These are phyloP conservation scores for Stegostoma tigrinum DNA, from an alignment of 2,113 vertebrate genomes.

Conservation along the genomic window DNA sequence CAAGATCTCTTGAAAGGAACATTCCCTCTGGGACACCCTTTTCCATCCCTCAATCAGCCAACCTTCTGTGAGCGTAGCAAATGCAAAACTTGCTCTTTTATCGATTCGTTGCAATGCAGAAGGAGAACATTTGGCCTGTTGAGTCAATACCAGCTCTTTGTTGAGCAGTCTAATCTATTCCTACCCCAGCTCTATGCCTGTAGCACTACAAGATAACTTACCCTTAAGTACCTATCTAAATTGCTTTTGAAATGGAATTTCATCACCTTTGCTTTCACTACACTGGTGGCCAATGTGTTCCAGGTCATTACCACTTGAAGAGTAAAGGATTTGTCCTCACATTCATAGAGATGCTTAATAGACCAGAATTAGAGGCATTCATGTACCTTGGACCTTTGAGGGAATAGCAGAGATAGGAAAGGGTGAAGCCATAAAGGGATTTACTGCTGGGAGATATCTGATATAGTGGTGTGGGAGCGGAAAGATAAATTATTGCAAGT, in stretches of 20 bases:
- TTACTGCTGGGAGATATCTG: too few species aligned
- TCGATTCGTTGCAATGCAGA: neutral
- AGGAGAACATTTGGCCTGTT: neutral
- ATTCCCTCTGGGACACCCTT: neutral
- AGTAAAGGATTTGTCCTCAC: neutral
- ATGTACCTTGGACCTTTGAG: too few species aligned
- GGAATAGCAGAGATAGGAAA: too few species aligned
- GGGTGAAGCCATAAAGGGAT: too few species aligned
- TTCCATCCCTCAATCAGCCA: neutral
- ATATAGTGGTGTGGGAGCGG: too few species aligned
- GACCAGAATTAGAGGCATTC: too few species aligned
- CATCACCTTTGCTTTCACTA: neutral
- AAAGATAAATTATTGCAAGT: too few species aligned
- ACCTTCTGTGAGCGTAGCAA: neutral
- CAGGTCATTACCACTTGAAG: neutral
- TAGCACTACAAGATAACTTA: neutral
- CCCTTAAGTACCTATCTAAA: neutral
- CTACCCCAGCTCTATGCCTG: neutral
- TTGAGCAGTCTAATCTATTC: neutral
- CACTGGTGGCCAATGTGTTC: neutral
- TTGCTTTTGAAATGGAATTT: neutral
- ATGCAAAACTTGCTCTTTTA: neutral
- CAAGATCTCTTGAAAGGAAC: neutral
- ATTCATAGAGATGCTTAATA: too few species aligned
- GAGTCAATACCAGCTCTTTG: neutral